These are phyloP conservation scores for Meandrina meandrites DNA, from an alignment of 92 coral and sea anemone genomes.

Conservation along the genomic window DNA sequence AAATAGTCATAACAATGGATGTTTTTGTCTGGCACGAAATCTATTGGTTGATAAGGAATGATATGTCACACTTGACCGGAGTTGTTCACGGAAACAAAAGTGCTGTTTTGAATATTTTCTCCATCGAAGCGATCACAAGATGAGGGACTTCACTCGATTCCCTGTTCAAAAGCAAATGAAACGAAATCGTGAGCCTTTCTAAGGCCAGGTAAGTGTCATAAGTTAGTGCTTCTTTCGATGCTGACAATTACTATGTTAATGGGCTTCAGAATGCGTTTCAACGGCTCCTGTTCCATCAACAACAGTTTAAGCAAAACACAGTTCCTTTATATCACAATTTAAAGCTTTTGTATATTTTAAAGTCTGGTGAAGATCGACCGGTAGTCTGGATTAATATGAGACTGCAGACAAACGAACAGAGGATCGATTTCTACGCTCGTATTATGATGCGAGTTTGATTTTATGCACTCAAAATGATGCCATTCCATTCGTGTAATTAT, in stretches of 20 bases:
- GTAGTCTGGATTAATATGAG: background rate
- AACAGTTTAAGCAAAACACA: background rate
- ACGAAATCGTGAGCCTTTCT: background rate
- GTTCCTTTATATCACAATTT: background rate
- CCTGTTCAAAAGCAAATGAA: background rate
- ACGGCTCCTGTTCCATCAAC: too few relatives aligned
- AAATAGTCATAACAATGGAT: background rate
- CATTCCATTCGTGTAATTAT: too few relatives aligned
- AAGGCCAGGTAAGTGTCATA: background rate
- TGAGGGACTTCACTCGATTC: background rate
- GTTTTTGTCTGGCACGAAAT: background rate
- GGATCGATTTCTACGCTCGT: background rate
- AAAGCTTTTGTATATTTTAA: background rate
- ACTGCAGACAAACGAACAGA: background rate
- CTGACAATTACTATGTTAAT: background rate
- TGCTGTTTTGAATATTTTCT: background rate
- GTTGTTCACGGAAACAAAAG: background rate
- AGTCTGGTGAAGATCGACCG: background rate
- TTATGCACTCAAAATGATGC: background rate
- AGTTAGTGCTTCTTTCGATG: background rate
- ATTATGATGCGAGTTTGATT: background rate
- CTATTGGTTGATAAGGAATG: conserved; percentile 10
- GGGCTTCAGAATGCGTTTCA: background rate
- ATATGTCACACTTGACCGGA: conserved; percentile 5
- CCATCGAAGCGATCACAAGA: background rate